phyloP scores from a whole-genome alignment of 2,113 vertebrate genomes.

The Sapajus apella region DNA sequence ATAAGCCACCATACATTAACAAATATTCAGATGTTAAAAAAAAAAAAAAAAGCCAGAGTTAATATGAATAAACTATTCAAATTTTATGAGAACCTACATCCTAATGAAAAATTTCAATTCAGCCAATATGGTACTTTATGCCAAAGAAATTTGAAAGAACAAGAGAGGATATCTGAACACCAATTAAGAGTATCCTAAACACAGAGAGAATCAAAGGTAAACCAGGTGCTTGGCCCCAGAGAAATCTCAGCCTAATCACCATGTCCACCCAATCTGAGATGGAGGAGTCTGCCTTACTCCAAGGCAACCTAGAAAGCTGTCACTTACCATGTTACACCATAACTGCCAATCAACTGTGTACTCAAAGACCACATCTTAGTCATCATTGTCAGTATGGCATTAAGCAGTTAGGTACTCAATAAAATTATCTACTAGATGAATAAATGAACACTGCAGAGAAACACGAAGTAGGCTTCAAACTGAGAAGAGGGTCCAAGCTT shows the following conservation, averaged over 20 bases:
- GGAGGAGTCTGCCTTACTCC: neutral
- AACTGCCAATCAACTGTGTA: neutral
- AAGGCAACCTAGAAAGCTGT: neutral
- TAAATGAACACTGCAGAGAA: neutral
- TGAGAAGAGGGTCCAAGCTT: neutral
- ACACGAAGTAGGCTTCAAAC: neutral
- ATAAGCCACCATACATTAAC: neutral
- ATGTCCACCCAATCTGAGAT: neutral
- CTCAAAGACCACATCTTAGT: neutral
- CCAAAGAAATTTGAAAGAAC: neutral
- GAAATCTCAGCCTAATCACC: neutral
- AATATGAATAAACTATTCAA: neutral
- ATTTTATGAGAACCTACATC: neutral
- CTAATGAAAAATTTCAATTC: neutral
- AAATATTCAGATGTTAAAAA: neutral
- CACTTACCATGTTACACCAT: fast-evolving
- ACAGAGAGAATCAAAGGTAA: neutral
- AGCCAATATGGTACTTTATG: neutral
- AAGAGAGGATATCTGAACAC: neutral
- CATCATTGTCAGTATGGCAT: neutral
- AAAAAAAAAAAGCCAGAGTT: neutral
- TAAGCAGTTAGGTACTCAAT: neutral
- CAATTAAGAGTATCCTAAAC: neutral
- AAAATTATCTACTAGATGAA: neutral
- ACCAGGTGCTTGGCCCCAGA: neutral